Evolutionary conservation across 2,888 invertebrate species (phyloP), one percentile per base, ranked within the genome.

Genomic region (Aricia artaxerxes): DNA sequence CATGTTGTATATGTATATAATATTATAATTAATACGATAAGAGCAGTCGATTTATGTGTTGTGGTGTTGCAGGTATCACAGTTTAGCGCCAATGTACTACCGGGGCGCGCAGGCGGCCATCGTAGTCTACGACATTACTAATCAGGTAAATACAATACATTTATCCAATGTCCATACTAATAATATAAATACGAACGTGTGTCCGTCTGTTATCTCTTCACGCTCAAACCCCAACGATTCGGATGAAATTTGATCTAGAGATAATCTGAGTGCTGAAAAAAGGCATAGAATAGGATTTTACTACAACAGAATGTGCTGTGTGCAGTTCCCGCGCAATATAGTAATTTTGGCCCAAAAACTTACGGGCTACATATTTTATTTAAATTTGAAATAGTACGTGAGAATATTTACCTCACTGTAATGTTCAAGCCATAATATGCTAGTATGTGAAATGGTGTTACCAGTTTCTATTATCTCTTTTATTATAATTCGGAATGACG

Each of bases 91-190:
- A 57, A 99, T 99, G 99, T 99, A 98, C 95, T 98, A 98, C 95
- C 95, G 98, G 91, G 98, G 98, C 82, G 98, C 98, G 84, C 98
- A 98, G 94, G 99, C 99, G 88, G 99, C 99, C 84, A 99, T 99
- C 91, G 99, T 99, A 87, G 99, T 99, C 81, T 99, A 99, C 95
- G 99, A 99, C 94, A 99, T 99, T 90, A 99, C 99, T 92, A 99
- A 99, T 95, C 98, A 98, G 96, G 97, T 96, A 61, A 72, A 73
- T 72, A 49, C 49, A 49, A 9, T 2, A 7, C 44, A 44, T 44
- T 44, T 44, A 9, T 44, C 44, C 44, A 44, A 44, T 9, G 9
- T 44, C 44, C 44, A 44, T 9, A 44, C 44, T 44, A 44, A 1
- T 44, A 9, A 44, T 9, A 44, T 44, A 44, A 44, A 44, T 40